Percentiles rank a stretch among this genome's conserved stretches.
phyloP scores from a whole-genome alignment of 2,888 invertebrate genomes.

The Thera obeliscata region DNA sequence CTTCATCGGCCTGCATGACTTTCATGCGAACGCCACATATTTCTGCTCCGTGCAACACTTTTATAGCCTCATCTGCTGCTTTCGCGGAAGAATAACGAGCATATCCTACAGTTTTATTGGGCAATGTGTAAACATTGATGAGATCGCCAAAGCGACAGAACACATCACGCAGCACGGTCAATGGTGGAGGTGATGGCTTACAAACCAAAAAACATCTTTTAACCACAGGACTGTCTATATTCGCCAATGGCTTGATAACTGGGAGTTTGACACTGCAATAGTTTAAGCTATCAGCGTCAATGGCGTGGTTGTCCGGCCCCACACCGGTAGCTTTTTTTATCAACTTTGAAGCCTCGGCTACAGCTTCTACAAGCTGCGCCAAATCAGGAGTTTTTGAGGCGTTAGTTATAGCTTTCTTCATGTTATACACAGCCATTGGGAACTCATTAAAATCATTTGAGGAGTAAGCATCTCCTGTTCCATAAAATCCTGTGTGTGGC shows the following conservation, averaged over 20 bases:
- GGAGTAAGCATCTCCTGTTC: constrained; percentile 35
- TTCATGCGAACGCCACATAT: constrained; percentile 93
- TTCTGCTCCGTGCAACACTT: constrained; percentile 91
- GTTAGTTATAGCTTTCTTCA: constrained; percentile 61
- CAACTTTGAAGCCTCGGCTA: constrained; percentile 90
- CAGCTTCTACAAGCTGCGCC: constrained; percentile 88
- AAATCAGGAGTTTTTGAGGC: constrained; percentile 78
- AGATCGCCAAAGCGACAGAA: constrained; percentile 96
- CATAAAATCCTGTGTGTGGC: constrained; percentile 78
- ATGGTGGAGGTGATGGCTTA: constrained; percentile 88
- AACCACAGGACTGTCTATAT: constrained; percentile 87
- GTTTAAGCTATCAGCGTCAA: constrained; percentile 65
- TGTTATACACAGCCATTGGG: constrained; percentile 58
- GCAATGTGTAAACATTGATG: constrained; percentile 95
- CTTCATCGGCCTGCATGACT: constrained; percentile 94
- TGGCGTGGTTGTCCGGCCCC: constrained; percentile 51
- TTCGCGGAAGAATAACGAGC: constrained; percentile 92
- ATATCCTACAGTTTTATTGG: constrained; percentile 96
- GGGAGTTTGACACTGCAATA: constrained; percentile 90
- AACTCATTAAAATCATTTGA: constrained; percentile 50
- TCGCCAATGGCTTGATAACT: constrained; percentile 87
- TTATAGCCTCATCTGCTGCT: constrained; percentile 90
- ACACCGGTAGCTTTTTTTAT: constrained; percentile 87
- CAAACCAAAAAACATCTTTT: constrained; percentile 88
- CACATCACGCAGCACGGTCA: constrained; percentile 92